Conservation (phyloP, 2,888 invertebrate species). For the Crossocerus cetratus region DNA sequence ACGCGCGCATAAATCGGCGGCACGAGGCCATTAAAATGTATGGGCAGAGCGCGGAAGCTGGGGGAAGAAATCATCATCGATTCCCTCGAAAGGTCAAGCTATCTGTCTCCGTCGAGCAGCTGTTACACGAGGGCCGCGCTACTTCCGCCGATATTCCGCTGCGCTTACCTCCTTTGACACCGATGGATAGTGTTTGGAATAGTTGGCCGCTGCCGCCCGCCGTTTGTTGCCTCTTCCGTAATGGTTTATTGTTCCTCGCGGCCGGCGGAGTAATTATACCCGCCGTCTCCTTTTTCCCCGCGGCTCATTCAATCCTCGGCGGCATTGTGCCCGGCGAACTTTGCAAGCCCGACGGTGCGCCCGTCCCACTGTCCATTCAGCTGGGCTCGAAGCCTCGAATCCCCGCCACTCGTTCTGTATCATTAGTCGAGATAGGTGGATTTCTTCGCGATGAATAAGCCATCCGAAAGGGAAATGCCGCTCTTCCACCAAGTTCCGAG, state of each 20-base stretch:
- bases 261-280: conserved; percentile 16
- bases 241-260: conserved; percentile 29
- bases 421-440: too few relatives aligned
- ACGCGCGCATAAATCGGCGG: too few relatives aligned
- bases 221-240: conserved; percentile 27
- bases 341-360: too few relatives aligned
- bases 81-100: conserved; percentile 3
- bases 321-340: neutral
- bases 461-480: too few relatives aligned
- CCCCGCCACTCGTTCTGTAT: too few relatives aligned
- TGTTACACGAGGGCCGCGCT: neutral
- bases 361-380: too few relatives aligned
- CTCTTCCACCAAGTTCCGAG: too few relatives aligned
- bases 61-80: neutral
- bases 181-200: conserved; percentile 23
- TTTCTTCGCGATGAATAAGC: too few relatives aligned
- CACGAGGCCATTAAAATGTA: too few relatives aligned
- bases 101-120: conserved; percentile 3
- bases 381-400: too few relatives aligned
- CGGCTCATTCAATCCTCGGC: neutral
- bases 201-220: conserved; percentile 8
- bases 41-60: neutral
- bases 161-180: conserved; percentile 2
- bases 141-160: conserved; percentile 18
- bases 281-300: neutral